Base-by-base conservation (phyloP, 2,797 vertebrate species). In the Pachyuromys duprasi region DNA sequence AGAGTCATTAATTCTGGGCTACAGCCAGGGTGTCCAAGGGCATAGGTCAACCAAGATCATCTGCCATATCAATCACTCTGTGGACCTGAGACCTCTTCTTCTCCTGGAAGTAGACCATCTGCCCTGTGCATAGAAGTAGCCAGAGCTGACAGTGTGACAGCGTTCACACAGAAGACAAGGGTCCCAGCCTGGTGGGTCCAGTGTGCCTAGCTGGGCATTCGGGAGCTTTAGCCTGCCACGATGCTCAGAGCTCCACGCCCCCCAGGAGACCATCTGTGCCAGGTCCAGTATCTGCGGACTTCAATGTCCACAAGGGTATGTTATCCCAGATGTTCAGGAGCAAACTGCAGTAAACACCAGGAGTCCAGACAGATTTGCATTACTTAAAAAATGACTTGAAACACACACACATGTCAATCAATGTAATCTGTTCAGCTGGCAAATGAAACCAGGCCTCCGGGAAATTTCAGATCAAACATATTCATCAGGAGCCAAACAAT, bases 351-450 rank as follows among this genome's bases (percentile, higher is more conserved):
- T 86, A 70, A 75, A 45, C 2, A 3, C 33, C 6, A 0, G 60
- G 86, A 88, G 57, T 20, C 67, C 15, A 83, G 11, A 72, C 79
- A 96, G 69, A 92, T 92, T 75, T 69, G 87, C 1, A 17, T 83
- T 83, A 82, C 65, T 96, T 93, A 75, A 93, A 97, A 97, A 96
- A 91, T 75, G 63, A 86, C 89, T 83, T 86, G 28, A 84, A 93
- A 91, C 8, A 76, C 28, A 55, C 31, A 76, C 33, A 82, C 33
- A 49, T 39, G 36, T 74, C 91, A 88, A 62, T 96, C 91, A 93
- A 3, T 39, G 5, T 86, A 91, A 89, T 97, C 92, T 94, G 74
- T 45, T 87, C 62, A 80, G 82, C 69, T 93, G 95, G 95, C 90
- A 95, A 86, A 81, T 45, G 49, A 65, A 95, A 82, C 26, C 28